Conservation (phyloP, 1,140 invertebrate genomes). For the Calliopsis andreniformis region DNA sequence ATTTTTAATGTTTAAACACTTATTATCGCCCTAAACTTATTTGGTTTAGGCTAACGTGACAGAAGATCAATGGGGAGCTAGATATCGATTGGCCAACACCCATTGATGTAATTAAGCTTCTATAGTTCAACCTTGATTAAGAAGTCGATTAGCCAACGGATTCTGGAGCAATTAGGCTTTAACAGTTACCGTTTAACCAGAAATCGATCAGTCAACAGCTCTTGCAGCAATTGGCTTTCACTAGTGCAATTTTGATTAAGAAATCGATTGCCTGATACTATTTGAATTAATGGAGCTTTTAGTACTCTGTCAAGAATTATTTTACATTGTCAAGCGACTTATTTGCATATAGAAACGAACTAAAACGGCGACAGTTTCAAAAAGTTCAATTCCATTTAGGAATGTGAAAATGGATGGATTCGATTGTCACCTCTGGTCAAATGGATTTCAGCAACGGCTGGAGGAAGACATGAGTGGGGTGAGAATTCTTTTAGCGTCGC, state of each 20-base stretch:
- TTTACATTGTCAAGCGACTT: no score
- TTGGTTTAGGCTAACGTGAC: no score
- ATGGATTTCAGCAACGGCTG: neutral
- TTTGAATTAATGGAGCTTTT: neutral
- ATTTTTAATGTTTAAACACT: no score
- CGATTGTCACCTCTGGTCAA: neutral
- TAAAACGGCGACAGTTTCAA: neutral
- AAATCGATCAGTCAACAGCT: constrained; percentile 8
- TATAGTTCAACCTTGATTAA: neutral
- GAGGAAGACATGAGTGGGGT: neutral
- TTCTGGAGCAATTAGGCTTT: neutral
- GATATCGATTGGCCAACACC: no score
- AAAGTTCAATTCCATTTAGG: neutral
- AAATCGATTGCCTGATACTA: neutral
- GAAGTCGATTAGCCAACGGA: neutral
- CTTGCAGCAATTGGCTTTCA: neutral
- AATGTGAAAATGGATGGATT: neutral
- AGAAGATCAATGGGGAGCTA: no score
- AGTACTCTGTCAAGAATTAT: no score
- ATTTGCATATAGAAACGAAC: no score
- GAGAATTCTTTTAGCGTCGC: constrained; percentile 28
- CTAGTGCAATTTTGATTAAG: neutral
- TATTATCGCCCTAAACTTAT: no score
- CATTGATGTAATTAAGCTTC: neutral
- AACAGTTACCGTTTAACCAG: neutral